A percentile compares a stretch with the other conserved stretches of the same genome.
These are phyloP conservation scores for Circaetus gallicus DNA, from an alignment of 2,113 vertebrate species.

Conservation along the genomic window DNA sequence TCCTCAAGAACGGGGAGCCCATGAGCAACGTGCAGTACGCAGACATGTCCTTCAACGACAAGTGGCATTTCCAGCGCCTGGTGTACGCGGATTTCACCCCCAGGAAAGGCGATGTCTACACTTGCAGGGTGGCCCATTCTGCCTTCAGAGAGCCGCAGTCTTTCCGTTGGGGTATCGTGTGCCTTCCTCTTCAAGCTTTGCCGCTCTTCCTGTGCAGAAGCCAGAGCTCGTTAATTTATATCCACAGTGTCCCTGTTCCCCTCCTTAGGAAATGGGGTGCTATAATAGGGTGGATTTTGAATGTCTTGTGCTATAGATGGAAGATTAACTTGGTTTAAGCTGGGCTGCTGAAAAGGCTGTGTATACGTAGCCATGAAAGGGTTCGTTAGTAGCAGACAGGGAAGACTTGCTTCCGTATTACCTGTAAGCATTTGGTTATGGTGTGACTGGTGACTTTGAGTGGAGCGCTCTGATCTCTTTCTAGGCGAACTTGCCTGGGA, in stretches of 20 bases:
- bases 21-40: background rate
- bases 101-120: accelerated
- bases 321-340: no score
- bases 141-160: accelerated
- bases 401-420: accelerated
- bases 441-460: accelerated
- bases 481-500: background rate
- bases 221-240: accelerated
- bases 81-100: conserved; percentile 25
- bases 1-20: conserved; percentile 34
- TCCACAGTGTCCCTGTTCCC: accelerated
- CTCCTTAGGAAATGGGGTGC: background rate
- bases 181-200: background rate
- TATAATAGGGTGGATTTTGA: background rate
- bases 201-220: accelerated
- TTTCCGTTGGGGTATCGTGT: conserved; percentile 74
- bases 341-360: background rate
- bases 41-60: conserved; percentile 80
- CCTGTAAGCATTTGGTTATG: background rate
- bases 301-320: background rate
- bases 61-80: conserved; percentile 85
- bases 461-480: background rate
- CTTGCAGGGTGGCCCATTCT: conserved; percentile 70
- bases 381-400: background rate
- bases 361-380: accelerated